phyloP scores from a whole-genome alignment of 2,113 vertebrate genomes.

The Grammomys surdaster region DNA sequence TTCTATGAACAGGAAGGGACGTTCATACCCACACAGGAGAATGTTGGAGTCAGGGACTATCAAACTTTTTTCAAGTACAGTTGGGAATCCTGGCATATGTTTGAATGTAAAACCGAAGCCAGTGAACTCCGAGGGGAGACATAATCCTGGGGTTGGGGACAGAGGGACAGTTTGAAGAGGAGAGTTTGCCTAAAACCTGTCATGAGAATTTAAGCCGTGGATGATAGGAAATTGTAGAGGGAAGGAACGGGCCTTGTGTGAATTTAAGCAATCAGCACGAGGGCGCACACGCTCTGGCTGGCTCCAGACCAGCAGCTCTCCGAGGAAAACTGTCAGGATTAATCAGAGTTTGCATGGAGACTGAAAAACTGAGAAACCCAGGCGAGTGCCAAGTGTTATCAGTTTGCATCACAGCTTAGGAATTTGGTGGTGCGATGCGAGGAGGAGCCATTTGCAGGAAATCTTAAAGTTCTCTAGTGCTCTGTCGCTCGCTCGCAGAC shows the following conservation, averaged over 20 bases:
- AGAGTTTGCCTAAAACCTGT: conserved; percentile 26
- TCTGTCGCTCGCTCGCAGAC: neutral
- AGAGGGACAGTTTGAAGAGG: neutral
- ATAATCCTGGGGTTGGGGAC: neutral
- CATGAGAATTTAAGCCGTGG: neutral
- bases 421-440: neutral
- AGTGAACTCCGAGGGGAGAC: neutral
- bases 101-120: neutral
- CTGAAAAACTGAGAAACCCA: conserved; percentile 13
- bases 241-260: neutral
- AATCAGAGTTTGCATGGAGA: conserved; percentile 30
- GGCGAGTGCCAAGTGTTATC: conserved; percentile 41
- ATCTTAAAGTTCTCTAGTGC: neutral
- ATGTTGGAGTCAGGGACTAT: too few relatives aligned
- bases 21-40: neutral
- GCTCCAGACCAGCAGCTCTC: neutral
- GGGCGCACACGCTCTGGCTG: neutral
- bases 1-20: neutral
- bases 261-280: neutral
- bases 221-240: neutral
- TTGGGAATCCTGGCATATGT: neutral
- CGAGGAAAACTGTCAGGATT: conserved; percentile 46
- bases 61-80: neutral
- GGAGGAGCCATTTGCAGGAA: conserved; percentile 31
- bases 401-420: conserved; percentile 56